These are phyloP conservation scores for Lindbergichthys nudifrons DNA, from an alignment of 2,797 vertebrate species.

Conservation along the genomic window DNA sequence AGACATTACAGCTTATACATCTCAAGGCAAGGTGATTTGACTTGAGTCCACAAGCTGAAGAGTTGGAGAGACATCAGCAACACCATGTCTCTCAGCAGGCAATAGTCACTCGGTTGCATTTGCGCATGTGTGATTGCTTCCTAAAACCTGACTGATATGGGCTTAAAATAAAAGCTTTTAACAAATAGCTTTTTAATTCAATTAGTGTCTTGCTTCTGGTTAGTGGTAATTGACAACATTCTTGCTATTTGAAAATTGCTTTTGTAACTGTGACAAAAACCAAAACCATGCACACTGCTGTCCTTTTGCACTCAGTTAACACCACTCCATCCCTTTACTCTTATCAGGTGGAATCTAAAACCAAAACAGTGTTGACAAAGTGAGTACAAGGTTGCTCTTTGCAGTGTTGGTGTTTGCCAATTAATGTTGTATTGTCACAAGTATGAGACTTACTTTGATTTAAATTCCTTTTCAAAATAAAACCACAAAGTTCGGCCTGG, in stretches of 20 bases:
- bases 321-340: neutral
- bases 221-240: neutral
- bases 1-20: no score
- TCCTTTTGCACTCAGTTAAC: neutral
- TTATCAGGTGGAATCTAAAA: neutral
- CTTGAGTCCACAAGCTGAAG: no score
- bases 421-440: neutral
- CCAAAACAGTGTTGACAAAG: neutral
- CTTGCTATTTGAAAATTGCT: neutral
- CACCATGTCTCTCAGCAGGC: no score
- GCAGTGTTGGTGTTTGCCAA: neutral
- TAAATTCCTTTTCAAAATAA: conserved; percentile 21
- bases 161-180: no score
- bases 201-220: neutral
- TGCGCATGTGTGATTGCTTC: no score
- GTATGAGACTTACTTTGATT: conserved; percentile 24
- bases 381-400: neutral
- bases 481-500: neutral
- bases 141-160: no score
- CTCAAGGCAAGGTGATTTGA: no score
- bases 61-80: no score
- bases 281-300: neutral
- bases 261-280: neutral
- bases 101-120: no score
- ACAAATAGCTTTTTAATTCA: no score